Percentiles rank a stretch among this genome's conserved stretches.
These are phyloP conservation scores for Lamprologus ornatipinnis DNA, from an alignment of 2,113 vertebrate species.

Conservation along the genomic window DNA sequence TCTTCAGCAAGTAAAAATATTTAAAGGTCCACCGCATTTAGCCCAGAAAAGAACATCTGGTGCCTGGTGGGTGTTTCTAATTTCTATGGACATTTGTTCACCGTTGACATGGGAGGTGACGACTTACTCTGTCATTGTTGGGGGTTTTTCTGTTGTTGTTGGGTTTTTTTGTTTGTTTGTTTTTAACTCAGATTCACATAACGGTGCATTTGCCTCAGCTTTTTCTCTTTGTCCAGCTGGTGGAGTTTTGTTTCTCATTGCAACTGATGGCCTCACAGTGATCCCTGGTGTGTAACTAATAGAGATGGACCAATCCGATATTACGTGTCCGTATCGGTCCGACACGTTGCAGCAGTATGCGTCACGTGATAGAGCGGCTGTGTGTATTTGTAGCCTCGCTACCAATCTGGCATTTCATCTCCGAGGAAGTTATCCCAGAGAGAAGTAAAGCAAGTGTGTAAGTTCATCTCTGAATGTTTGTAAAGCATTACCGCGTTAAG, in stretches of 20 bases:
- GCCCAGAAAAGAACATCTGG: background rate
- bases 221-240: background rate
- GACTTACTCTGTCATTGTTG: background rate
- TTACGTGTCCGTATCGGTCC: background rate
- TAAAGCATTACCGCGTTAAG: accelerated
- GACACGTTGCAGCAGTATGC: too few relatives aligned
- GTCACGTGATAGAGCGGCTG: too few relatives aligned
- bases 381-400: too few relatives aligned
- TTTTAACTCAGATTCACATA: background rate
- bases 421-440: too few relatives aligned
- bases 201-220: background rate
- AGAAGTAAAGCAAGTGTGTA: too few relatives aligned
- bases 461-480: too few relatives aligned
- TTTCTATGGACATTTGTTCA: background rate
- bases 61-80: background rate
- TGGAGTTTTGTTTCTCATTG: background rate
- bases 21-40: background rate
- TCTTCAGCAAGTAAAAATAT: background rate
- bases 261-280: background rate
- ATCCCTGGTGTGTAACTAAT: background rate
- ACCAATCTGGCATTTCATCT: too few relatives aligned
- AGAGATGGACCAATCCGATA: background rate
- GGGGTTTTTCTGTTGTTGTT: background rate
- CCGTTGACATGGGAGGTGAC: background rate
- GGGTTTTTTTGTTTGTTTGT: background rate